These are phyloP conservation scores for Habroteleia sp. DNA, from an alignment of 2,888 invertebrate species.

Conservation along the genomic window DNA sequence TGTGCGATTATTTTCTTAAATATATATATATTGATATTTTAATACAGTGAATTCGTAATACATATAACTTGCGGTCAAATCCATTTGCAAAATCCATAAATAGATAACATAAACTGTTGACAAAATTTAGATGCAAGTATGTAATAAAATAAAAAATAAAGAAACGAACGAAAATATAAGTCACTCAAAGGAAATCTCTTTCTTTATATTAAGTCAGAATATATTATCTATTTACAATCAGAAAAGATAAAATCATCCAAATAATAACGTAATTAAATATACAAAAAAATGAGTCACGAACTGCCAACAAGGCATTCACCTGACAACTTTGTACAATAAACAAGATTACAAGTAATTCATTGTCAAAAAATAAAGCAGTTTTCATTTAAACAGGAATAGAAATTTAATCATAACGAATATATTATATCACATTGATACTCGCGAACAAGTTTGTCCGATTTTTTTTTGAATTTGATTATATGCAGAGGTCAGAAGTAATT, in stretches of 20 bases:
- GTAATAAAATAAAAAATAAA: conserved; percentile 3
- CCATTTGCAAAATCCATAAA: conserved; percentile 29
- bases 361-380: conserved; percentile 10
- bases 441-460: conserved; percentile 10
- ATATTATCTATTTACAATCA: conserved; percentile 23
- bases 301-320: not conserved
- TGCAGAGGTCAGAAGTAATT: conserved; percentile 2
- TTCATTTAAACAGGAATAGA: conserved; percentile 18
- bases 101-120: conserved; percentile 3
- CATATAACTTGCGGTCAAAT: conserved; percentile 39
- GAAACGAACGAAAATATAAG: conserved; percentile 22
- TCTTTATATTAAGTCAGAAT: conserved; percentile 1
- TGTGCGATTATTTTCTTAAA: conserved; percentile 43
- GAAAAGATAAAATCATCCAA: conserved; percentile 9
- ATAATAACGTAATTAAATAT: conserved; percentile 29
- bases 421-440: conserved; percentile 44
- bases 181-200: conserved; percentile 18
- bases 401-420: conserved; percentile 25
- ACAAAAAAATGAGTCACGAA: conserved; percentile 22
- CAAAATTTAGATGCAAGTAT: not conserved
- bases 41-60: conserved; percentile 42
- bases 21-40: conserved; percentile 37
- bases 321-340: conserved; percentile 39
- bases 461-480: conserved; percentile 18
- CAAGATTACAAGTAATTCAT: conserved; percentile 17